Percentiles rank a stretch among this genome's conserved stretches.
phyloP scores from a whole-genome alignment of 23 tunicate species.

The Halocynthia aurantium region DNA sequence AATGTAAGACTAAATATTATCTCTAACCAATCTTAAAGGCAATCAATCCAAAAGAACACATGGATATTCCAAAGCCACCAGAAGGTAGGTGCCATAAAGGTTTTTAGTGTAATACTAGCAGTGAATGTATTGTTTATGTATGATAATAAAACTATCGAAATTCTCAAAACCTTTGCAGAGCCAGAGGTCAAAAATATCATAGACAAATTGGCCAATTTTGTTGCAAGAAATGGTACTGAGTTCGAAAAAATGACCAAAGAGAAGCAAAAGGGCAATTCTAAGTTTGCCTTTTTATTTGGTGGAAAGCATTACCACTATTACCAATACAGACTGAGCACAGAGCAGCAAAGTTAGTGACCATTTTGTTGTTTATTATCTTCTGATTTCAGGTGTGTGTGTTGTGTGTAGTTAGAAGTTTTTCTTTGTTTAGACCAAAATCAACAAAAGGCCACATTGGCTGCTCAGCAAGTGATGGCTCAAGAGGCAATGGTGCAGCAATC shows the following conservation, averaged over 20 bases:
- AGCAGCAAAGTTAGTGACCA: slow-evolving; percentile 62
- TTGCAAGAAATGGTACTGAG: slow-evolving; percentile 86
- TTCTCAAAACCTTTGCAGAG: slow-evolving; percentile 24
- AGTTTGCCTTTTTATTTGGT: slow-evolving; percentile 84
- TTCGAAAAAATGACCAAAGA: slow-evolving; percentile 95
- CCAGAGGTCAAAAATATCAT: slow-evolving; percentile 88
- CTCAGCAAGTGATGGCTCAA: slow-evolving; percentile 20
- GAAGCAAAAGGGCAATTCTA: slow-evolving; percentile 77
- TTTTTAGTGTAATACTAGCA: background rate
- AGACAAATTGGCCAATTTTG: slow-evolving; percentile 93
- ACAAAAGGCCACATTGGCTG: slow-evolving; percentile 28
- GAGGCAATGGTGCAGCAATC: slow-evolving; percentile 63
- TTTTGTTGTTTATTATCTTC: background rate
- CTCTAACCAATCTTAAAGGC: no score
- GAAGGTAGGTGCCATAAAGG: slow-evolving; percentile 17
- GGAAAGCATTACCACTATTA: slow-evolving; percentile 76
- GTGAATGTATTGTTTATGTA: no score
- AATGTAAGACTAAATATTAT: no score
- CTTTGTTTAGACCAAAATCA: slow-evolving; percentile 26
- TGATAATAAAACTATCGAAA: no score
- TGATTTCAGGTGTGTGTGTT: background rate
- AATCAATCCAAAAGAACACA: background rate
- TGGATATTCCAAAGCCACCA: slow-evolving; percentile 52
- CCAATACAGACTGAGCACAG: slow-evolving; percentile 63
- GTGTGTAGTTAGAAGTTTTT: background rate